These are phyloP conservation scores for Oreochromis spilurus DNA, from an alignment of 2,113 vertebrate genomes.

Conservation along the genomic window DNA sequence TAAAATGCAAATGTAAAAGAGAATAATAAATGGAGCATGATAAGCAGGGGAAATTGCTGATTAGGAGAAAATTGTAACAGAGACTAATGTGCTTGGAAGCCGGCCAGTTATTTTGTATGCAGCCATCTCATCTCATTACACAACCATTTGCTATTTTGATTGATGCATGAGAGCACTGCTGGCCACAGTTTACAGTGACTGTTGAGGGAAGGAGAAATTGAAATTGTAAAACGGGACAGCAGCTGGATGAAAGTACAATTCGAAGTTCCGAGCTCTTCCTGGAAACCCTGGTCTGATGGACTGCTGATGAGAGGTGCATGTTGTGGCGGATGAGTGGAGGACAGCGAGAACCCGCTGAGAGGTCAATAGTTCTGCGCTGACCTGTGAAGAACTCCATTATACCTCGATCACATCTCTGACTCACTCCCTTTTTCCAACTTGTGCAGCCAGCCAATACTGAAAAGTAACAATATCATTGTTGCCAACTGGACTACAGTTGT, in stretches of 20 bases:
- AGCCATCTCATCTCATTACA: conserved; percentile 21
- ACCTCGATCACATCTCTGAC: conserved; percentile 61
- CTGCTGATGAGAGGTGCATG: conserved; percentile 50
- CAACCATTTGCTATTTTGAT: conserved; percentile 38
- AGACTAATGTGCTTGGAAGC: conserved; percentile 53
- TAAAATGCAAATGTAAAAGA: conserved; percentile 41
- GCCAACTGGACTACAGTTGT: conserved; percentile 20
- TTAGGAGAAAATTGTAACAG: conserved; percentile 56
- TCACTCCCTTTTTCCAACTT: conserved; percentile 1
- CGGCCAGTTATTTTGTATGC: conserved; percentile 22
- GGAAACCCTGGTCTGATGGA: conserved; percentile 37
- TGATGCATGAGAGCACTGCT: conserved; percentile 16
- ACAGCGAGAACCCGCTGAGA: conserved; percentile 52
- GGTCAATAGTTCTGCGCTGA: conserved; percentile 68
- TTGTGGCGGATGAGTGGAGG: conserved; percentile 48
- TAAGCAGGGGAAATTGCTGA: conserved; percentile 59
- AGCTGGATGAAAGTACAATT: conserved; percentile 11
- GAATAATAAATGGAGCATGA: conserved; percentile 51
- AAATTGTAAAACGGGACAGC: neutral
- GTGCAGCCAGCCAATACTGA: conserved; percentile 25
- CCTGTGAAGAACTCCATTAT: conserved; percentile 71
- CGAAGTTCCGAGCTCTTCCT: conserved; percentile 8
- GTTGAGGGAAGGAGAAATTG: conserved; percentile 1
- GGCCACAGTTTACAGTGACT: neutral
- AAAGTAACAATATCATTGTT: conserved; percentile 47